Percentiles rank a stretch among this genome's conserved stretches.
Conservation (phyloP, 2,888 invertebrate species). For the Latrodectus elegans region DNA sequence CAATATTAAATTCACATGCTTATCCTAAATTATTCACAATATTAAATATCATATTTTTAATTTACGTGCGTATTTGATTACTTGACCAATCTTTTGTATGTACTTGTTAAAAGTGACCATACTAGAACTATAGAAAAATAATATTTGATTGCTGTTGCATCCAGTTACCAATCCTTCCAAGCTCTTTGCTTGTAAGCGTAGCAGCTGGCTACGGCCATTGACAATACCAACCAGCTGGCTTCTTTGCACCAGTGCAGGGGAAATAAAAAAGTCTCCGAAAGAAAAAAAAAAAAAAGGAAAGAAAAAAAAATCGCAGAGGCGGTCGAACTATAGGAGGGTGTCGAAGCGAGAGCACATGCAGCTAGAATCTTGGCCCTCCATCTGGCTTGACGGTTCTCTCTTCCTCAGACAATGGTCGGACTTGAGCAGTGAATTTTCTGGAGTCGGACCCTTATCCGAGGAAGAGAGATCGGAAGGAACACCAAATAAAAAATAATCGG, state of each 20-base stretch:
- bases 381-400: slow-evolving; percentile 51
- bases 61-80: too few relatives aligned
- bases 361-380: slow-evolving; percentile 52
- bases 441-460: slow-evolving; percentile 48
- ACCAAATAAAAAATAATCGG: slow-evolving; percentile 48
- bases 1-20: too few relatives aligned
- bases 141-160: neutral
- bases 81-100: too few relatives aligned
- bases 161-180: slow-evolving; percentile 10
- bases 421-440: slow-evolving; percentile 51
- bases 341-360: slow-evolving; percentile 32
- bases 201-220: slow-evolving; percentile 64
- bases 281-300: slow-evolving; percentile 9
- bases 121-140: too few relatives aligned
- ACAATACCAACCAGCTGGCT: slow-evolving; percentile 66
- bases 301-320: slow-evolving; percentile 30
- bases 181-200: slow-evolving; percentile 10
- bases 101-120: too few relatives aligned
- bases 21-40: too few relatives aligned
- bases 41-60: too few relatives aligned
- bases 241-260: slow-evolving; percentile 35
- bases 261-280: slow-evolving; percentile 34
- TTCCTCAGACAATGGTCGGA: slow-evolving; percentile 51
- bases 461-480: slow-evolving; percentile 33
- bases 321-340: slow-evolving; percentile 32